Percentiles rank a stretch among this genome's conserved stretches.
These are phyloP conservation scores for Leptinotarsa undecemlineata DNA, from an alignment of 1,140 invertebrate genomes.

Conservation along the genomic window DNA sequence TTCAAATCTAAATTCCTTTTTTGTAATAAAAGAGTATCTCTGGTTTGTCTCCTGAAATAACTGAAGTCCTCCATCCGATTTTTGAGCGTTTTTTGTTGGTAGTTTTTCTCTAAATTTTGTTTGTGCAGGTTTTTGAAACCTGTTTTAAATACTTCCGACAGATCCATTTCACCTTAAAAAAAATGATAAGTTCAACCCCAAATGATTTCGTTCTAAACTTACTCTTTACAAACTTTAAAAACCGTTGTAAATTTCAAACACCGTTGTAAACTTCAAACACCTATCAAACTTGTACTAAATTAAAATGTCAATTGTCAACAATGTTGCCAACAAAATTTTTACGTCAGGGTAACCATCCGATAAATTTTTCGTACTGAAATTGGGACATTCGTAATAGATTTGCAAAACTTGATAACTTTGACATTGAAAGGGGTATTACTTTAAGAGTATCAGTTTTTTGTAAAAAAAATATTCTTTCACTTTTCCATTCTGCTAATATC, in stretches of 20 bases:
- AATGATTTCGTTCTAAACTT: neutral
- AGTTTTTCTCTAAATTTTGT: constrained; percentile 20
- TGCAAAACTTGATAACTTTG: neutral
- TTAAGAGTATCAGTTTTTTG: too few species aligned
- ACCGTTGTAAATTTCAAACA: neutral
- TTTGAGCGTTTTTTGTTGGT: constrained; percentile 12
- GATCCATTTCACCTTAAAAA: constrained; percentile 26
- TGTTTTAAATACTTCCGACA: constrained; percentile 32
- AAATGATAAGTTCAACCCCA: neutral
- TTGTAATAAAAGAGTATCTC: constrained; percentile 29
- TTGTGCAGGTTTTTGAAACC: constrained; percentile 25
- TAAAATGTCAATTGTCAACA: neutral
- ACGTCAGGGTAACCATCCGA: neutral
- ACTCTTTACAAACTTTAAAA: neutral
- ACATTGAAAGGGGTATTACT: neutral
- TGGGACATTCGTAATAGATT: neutral
- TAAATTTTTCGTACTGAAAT: neutral
- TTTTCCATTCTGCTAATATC: too few species aligned
- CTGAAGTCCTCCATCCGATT: constrained; percentile 22
- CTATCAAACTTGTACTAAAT: neutral
- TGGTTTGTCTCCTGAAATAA: constrained; percentile 28
- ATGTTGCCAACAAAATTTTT: neutral
- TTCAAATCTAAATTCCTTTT: constrained; percentile 33
- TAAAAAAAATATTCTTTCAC: too few species aligned
- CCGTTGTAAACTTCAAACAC: neutral